A percentile compares a stretch with the other conserved stretches of the same genome.
phyloP scores from a whole-genome alignment of 1,140 invertebrate species.

The Bombus superbus region DNA sequence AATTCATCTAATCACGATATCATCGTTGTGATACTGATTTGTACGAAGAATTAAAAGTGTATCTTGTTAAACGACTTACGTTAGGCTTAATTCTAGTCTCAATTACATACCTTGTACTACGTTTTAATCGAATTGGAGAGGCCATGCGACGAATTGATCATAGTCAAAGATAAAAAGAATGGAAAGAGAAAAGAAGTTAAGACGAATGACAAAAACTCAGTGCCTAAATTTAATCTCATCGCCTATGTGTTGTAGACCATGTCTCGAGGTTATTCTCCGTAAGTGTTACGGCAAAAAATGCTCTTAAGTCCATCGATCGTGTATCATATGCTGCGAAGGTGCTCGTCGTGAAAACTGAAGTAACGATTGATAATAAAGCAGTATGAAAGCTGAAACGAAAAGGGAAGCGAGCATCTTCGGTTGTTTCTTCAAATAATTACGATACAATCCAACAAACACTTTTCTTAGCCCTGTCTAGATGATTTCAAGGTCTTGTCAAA shows the following conservation, averaged over 20 bases:
- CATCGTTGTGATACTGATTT: conserved; percentile 21
- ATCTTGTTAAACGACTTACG: background rate
- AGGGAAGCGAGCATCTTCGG: conserved; percentile 10
- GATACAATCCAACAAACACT: conserved; percentile 13
- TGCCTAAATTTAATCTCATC: conserved; percentile 61
- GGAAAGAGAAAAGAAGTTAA: background rate
- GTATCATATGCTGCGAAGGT: conserved; percentile 4
- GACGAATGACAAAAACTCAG: conserved; percentile 38
- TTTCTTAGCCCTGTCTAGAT: conserved; percentile 54
- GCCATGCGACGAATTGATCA: background rate
- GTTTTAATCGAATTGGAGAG: background rate
- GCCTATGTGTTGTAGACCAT: conserved; percentile 58
- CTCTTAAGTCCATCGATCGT: conserved; percentile 21
- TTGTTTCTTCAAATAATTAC: background rate
- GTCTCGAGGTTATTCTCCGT: conserved; percentile 50
- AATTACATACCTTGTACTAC: background rate
- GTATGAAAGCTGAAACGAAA: background rate
- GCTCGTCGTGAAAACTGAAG: background rate
- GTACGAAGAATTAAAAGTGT: background rate
- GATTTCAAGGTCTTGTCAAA: conserved; percentile 51
- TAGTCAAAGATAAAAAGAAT: background rate
- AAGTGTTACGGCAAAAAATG: conserved; percentile 34
- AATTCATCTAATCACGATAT: background rate
- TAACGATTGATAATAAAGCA: background rate
- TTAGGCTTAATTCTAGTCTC: background rate